A percentile compares a stretch with the other conserved stretches of the same genome.
Conservation (phyloP, 1,140 invertebrate genomes). For the Hylaeus volcanicus region DNA sequence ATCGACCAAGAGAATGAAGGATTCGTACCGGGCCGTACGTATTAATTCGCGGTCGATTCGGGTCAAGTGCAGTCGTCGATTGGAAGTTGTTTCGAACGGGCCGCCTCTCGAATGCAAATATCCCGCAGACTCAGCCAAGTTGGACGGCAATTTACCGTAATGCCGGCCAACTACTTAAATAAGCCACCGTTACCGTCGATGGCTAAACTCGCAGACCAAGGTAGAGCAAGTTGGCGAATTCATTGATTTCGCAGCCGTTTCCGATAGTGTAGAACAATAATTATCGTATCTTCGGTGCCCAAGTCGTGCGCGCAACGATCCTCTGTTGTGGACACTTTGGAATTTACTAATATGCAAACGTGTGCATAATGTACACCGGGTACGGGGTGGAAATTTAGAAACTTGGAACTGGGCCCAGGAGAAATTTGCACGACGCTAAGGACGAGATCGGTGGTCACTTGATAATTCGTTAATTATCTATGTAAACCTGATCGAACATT, state of each 20-base stretch:
- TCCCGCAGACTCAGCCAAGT: constrained; percentile 49
- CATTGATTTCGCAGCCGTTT: constrained; percentile 14
- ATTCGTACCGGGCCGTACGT: constrained; percentile 30
- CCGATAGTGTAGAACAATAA: constrained; percentile 6
- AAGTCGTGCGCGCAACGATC: not conserved
- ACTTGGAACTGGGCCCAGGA: too few relatives aligned
- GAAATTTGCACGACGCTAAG: too few relatives aligned
- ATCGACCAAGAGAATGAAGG: constrained; percentile 24
- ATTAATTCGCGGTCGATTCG: constrained; percentile 56
- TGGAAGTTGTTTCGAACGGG: constrained; percentile 49
- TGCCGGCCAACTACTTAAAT: constrained; percentile 49
- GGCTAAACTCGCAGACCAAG: not conserved
- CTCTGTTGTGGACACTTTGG: constrained; percentile 14
- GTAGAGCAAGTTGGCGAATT: not conserved
- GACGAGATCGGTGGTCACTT: too few relatives aligned
- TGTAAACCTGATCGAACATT: not conserved
- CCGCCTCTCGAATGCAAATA: constrained; percentile 57
- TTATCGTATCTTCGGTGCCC: not conserved
- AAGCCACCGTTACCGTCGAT: constrained; percentile 31
- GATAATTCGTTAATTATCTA: too few relatives aligned
- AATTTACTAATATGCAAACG: constrained; percentile 3
- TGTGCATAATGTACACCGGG: too few relatives aligned
- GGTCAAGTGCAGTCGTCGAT: constrained; percentile 60
- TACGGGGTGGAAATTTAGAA: too few relatives aligned
- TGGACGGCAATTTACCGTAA: constrained; percentile 53